Conservation (phyloP, 1,140 invertebrate species). For the Drosophila lini region DNA sequence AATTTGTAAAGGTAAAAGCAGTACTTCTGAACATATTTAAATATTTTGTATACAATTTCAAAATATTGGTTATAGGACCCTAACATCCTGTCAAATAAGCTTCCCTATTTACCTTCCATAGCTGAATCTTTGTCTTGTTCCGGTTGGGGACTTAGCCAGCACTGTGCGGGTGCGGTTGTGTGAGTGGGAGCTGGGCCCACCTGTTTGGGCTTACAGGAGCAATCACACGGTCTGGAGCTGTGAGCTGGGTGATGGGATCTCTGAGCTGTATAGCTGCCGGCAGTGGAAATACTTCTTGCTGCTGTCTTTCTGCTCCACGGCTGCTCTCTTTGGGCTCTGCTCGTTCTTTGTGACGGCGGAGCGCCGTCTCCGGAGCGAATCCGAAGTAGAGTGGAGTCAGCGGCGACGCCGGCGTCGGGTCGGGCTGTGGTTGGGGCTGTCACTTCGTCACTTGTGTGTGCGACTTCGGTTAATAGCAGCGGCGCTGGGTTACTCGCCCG, state of each 20-base stretch:
- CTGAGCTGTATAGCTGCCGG: constrained; percentile 11
- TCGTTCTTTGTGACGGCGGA: constrained; percentile 69
- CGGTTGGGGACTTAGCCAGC: neutral
- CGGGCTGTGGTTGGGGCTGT: constrained; percentile 12
- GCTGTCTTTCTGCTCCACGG: constrained; percentile 51
- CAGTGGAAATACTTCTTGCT: constrained; percentile 67
- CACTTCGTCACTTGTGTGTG: constrained; percentile 23
- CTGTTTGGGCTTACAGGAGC: constrained; percentile 73
- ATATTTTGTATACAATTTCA: neutral
- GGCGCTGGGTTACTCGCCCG: constrained; percentile 38
- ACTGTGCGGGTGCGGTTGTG: constrained; percentile 19
- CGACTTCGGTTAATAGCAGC: constrained; percentile 68
- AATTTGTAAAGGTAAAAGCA: neutral
- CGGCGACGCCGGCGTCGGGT: constrained; percentile 35
- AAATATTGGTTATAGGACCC: neutral
- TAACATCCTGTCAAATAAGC: neutral
- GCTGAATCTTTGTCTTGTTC: neutral
- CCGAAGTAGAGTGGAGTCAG: constrained; percentile 40
- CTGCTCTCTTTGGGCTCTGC: constrained; percentile 53
- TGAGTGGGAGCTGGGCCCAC: constrained; percentile 44
- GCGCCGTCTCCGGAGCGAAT: constrained; percentile 6
- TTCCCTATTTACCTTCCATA: neutral
- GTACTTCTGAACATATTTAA: too few relatives aligned
- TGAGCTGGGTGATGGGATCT: constrained; percentile 4
- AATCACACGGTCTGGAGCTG: constrained; percentile 65